Conservation (phyloP, 2,888 invertebrate genomes). For the Eudemis profundana region DNA sequence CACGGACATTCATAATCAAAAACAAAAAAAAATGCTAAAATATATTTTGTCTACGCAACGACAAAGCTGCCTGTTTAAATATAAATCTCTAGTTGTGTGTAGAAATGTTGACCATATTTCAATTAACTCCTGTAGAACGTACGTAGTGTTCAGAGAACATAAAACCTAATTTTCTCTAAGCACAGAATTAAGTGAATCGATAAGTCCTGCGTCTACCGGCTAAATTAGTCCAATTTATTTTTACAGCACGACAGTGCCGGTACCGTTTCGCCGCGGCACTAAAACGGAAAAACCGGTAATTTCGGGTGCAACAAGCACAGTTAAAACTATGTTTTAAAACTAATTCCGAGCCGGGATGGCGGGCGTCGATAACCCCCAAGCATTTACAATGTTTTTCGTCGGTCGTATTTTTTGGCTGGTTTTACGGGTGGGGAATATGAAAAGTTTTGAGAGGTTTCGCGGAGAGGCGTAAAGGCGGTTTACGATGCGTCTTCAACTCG, state of each 20-base stretch:
- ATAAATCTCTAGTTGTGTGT: too few species aligned
- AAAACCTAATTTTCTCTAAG: slow-evolving; percentile 37
- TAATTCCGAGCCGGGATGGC: slow-evolving; percentile 70
- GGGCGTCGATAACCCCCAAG: slow-evolving; percentile 75
- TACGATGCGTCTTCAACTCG: slow-evolving; percentile 82
- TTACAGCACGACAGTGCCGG: slow-evolving; percentile 54
- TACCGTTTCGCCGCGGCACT: slow-evolving; percentile 54
- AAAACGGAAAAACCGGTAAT: slow-evolving; percentile 66
- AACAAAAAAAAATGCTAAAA: too few species aligned
- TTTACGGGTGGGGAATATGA: slow-evolving; percentile 83
- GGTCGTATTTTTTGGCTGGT: slow-evolving; percentile 83
- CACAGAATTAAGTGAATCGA: slow-evolving; percentile 51
- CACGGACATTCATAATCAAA: too few species aligned
- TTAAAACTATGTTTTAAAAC: slow-evolving; percentile 81
- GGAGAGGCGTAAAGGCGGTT: slow-evolving; percentile 82
- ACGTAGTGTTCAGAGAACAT: slow-evolving; percentile 21
- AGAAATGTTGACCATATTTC: neutral
- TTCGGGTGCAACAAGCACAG: slow-evolving; percentile 72
- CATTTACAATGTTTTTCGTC: slow-evolving; percentile 84
- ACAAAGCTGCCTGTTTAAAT: too few species aligned
- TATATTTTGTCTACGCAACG: neutral
- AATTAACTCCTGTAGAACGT: slow-evolving; percentile 21
- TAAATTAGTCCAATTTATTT: slow-evolving; percentile 63
- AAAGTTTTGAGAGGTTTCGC: slow-evolving; percentile 82
- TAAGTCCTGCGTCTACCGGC: slow-evolving; percentile 53